A percentile compares a stretch with the other conserved stretches of the same genome.
Conservation (phyloP, 2,888 invertebrate species). For the Sthenelais limicola region DNA sequence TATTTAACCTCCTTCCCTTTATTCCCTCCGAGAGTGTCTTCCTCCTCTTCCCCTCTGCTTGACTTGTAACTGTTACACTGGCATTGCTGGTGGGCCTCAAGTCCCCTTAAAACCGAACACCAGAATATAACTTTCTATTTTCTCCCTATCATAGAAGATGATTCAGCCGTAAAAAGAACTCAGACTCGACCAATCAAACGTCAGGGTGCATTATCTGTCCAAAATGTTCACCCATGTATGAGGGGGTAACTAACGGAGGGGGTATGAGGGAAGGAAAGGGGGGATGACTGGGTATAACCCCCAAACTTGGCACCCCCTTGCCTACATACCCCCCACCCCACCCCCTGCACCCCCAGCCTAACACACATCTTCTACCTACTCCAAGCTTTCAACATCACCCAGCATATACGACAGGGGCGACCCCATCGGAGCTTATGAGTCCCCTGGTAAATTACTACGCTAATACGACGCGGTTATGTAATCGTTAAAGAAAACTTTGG, state of each 20-base stretch:
- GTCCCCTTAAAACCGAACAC: background rate
- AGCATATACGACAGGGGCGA: background rate
- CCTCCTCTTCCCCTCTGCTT: background rate
- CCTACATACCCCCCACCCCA: conserved; percentile 14
- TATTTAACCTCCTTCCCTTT: too few species aligned
- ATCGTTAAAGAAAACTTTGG: conserved; percentile 28
- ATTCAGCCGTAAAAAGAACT: background rate
- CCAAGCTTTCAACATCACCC: background rate
- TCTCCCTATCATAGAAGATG: background rate
- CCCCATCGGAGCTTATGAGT: conserved; percentile 1
- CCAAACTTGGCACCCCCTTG: background rate
- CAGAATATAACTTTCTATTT: background rate
- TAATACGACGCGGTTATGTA: conserved; percentile 28
- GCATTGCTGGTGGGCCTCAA: background rate
- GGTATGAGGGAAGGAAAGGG: background rate
- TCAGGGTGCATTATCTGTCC: background rate
- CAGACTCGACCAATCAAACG: background rate
- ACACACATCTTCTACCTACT: background rate
- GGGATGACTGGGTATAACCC: background rate
- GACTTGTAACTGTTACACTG: background rate
- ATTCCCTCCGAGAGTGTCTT: background rate
- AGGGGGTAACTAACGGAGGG: too few species aligned
- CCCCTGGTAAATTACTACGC: conserved; percentile 34
- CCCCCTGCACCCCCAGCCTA: background rate
- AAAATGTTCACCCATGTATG: too few species aligned